Evolutionary conservation across 2,113 vertebrate genomes (phyloP), one percentile per base, ranked within the genome.

Genomic region (Cochlearius cochlearius): DNA sequence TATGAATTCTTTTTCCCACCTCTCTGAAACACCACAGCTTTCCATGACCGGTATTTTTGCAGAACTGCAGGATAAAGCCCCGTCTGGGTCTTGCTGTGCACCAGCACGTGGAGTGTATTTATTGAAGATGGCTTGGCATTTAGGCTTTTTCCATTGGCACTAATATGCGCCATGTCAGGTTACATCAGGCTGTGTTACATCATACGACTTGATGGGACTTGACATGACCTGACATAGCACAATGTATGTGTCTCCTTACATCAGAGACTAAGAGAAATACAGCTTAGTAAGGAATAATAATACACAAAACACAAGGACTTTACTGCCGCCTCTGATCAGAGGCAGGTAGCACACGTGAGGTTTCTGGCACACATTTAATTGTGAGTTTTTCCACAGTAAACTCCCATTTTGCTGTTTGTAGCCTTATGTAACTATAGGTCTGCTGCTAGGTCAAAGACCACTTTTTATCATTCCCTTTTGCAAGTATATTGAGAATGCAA

Each of bases 191-290:
- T 58, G 52, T 8, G 3, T 49, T 73, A 25, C 56, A 69, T 81
- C 86, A 36, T 41, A 66, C 10, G 71, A 62, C 68, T 79, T 77
- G 80, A 96, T 96, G 90, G 83, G 73, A 95, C 60, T 75, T 91
- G 96, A 96, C 92, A 58, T 95, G 95, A 96, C 97, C 97, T 91
- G 95, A 95, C 71, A 96, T 96, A 93, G 83, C 93, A 96, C 88
- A 95, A 94, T 49, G 86, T 93, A 49, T 74, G 66, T 95, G 96
- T 97, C 97, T 96, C 80, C 88, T 96, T 93, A 82, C 45, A 97
- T 97, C 93, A 97, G 67, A 80, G 72, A 43, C 62, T 45, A 63
- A 29, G 11, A 86, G 88, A 88, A 96, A 79, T 38, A 15, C 22
- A 41, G 58, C 27, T 86, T 92, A 87, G 92, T 87, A 94, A 85